Percentiles rank a stretch among this genome's conserved stretches.
Conservation (phyloP, 2,113 vertebrate species). For the Antennarius striatus region DNA sequence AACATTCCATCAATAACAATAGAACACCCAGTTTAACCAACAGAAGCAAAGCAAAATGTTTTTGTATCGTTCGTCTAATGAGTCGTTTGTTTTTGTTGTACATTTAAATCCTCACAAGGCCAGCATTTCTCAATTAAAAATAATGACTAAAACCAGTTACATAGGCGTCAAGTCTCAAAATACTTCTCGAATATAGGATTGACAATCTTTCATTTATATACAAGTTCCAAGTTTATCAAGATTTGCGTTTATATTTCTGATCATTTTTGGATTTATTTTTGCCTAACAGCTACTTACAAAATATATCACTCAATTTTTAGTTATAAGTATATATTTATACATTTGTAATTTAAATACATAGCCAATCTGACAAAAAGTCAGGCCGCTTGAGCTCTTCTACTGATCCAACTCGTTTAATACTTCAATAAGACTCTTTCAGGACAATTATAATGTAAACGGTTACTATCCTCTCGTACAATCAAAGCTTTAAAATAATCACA, state of each 20-base stretch:
- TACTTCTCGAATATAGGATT: constrained; percentile 34
- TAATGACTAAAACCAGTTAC: constrained; percentile 35
- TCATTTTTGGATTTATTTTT: constrained; percentile 41
- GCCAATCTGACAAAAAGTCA: too few species aligned
- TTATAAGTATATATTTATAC: constrained; percentile 66
- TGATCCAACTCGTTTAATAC: not conserved
- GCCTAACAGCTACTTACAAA: constrained; percentile 69
- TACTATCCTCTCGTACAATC: constrained; percentile 11
- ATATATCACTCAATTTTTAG: constrained; percentile 68
- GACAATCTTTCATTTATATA: constrained; percentile 62
- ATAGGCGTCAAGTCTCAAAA: constrained; percentile 27
- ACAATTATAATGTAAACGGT: constrained; percentile 23
- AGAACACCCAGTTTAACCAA: constrained; percentile 61
- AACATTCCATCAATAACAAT: constrained; percentile 66
- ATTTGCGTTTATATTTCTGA: constrained; percentile 27
- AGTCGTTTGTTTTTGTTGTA: constrained; percentile 14
- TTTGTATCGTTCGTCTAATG: constrained; percentile 12
- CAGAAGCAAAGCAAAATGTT: constrained; percentile 43
- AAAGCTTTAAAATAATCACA: constrained; percentile 41
- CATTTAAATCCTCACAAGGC: constrained; percentile 32
- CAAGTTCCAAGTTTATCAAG: constrained; percentile 50
- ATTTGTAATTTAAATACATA: constrained; percentile 55
- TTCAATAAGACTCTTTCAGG: not conserved
- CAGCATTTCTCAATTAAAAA: constrained; percentile 32
- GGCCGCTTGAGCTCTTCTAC: constrained; percentile 9